Conservation (phyloP, 2,888 invertebrate species). For the Dermolepida albohirtum region DNA sequence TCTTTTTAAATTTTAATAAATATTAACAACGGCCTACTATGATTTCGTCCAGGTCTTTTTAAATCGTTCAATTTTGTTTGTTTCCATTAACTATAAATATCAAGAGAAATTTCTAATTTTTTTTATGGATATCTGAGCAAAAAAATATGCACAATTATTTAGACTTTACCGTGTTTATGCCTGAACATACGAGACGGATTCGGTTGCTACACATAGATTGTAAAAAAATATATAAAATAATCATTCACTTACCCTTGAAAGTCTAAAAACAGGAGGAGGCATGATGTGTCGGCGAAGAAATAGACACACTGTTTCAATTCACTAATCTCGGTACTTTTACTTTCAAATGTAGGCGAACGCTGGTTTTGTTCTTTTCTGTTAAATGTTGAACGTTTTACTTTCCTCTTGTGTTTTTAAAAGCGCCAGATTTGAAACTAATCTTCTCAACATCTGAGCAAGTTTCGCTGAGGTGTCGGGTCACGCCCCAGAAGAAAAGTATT, state of each 20-base stretch:
- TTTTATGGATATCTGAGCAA: no score
- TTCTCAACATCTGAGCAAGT: not conserved
- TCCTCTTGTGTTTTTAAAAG: constrained; percentile 51
- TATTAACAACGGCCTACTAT: no score
- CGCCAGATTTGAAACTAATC: constrained; percentile 52
- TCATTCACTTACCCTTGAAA: constrained; percentile 41
- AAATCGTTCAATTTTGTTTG: no score
- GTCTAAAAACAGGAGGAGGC: constrained; percentile 28
- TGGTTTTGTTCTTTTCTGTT: constrained; percentile 61
- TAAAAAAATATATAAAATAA: constrained; percentile 15
- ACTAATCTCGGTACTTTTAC: constrained; percentile 58
- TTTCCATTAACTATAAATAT: no score
- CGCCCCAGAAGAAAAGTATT: no score
- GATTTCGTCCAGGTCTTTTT: no score
- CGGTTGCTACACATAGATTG: not conserved
- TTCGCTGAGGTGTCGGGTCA: not conserved
- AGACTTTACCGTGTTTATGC: not conserved
- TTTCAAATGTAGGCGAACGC: constrained; percentile 63
- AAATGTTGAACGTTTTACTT: constrained; percentile 55
- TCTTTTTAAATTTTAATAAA: no score
- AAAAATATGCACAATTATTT: no score
- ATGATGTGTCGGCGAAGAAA: constrained; percentile 35
- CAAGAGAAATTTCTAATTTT: no score
- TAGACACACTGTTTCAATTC: constrained; percentile 38
- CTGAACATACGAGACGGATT: not conserved